phyloP scores from a whole-genome alignment of 2,113 vertebrate species.

The Sciurus niger region DNA sequence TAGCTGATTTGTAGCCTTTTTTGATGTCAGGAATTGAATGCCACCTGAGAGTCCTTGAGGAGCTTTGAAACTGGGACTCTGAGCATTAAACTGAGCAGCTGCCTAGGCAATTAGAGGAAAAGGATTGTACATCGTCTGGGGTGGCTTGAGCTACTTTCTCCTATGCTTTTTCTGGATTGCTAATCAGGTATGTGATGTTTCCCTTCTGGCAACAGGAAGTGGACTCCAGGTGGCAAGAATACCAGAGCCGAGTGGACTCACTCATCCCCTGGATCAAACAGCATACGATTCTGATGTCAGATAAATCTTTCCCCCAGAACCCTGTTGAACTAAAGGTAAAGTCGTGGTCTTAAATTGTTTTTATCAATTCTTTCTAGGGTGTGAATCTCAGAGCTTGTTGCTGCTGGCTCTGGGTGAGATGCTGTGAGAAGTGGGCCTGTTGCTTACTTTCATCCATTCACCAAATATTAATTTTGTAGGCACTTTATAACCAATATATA shows the following conservation, averaged over 20 bases:
- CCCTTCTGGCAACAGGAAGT: conserved; percentile 92
- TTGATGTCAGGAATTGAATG: conserved; percentile 61
- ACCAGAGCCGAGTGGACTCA: conserved; percentile 94
- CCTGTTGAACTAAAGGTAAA: conserved; percentile 98
- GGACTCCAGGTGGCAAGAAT: conserved; percentile 96
- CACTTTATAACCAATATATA: conserved; percentile 99
- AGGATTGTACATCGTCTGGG: neutral
- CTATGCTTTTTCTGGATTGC: neutral
- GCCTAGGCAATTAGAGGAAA: conserved; percentile 44
- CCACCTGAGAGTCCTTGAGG: conserved; percentile 35
- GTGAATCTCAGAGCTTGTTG: neutral
- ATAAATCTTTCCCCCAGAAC: conserved; percentile 98
- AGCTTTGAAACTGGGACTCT: conserved; percentile 64
- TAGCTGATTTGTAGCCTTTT: conserved; percentile 36
- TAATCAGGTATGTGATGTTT: conserved; percentile 63
- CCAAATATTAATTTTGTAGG: conserved; percentile 88
- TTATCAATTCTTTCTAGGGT: conserved; percentile 37
- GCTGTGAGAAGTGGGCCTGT: neutral
- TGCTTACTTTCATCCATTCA: conserved; percentile 63
- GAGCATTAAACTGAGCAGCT: conserved; percentile 5
- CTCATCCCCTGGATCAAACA: conserved; percentile 98
- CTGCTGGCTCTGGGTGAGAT: conserved; percentile 3
- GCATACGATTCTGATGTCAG: conserved; percentile 95
- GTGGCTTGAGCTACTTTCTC: conserved; percentile 49
- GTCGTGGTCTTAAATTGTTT: neutral